A percentile compares a stretch with the other conserved stretches of the same genome.
Evolutionary conservation across 2,888 invertebrate species (phyloP).

Genomic region (Andrena praecox): DNA sequence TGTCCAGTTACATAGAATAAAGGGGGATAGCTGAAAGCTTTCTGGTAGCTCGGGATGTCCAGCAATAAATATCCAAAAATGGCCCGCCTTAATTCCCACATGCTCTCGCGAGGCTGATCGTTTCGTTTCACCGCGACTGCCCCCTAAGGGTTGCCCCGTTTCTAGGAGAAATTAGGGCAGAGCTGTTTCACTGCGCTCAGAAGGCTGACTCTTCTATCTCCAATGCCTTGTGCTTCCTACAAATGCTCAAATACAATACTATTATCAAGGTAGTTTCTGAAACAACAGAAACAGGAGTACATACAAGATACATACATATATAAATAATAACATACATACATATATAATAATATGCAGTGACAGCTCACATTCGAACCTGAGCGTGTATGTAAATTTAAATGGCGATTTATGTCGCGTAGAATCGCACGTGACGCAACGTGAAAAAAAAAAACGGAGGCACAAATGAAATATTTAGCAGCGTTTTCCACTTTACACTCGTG

Average conservation of each 20-base stretch:
- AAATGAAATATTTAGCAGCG: slow-evolving; percentile 20
- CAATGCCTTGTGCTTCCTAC: not conserved
- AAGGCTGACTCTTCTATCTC: slow-evolving; percentile 27
- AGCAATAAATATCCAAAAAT: slow-evolving; percentile 53
- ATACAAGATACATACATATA: too few species aligned
- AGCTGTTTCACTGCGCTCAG: slow-evolving; percentile 15
- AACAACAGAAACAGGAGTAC: too few species aligned
- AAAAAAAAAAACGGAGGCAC: not conserved
- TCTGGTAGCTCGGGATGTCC: not conserved
- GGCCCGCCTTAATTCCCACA: slow-evolving; percentile 49
- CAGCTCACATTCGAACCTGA: too few species aligned
- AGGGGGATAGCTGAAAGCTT: slow-evolving; percentile 4
- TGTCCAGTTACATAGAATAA: not conserved
- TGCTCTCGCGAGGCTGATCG: slow-evolving; percentile 39
- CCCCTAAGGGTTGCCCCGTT: slow-evolving; percentile 34
- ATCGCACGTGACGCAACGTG: not conserved
- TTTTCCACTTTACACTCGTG: not conserved
- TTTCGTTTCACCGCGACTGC: slow-evolving; percentile 20
- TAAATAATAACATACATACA: too few species aligned
- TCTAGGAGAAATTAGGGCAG: slow-evolving; percentile 49
- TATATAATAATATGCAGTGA: too few species aligned
- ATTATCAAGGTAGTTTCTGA: too few species aligned
- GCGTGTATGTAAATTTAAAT: too few species aligned
- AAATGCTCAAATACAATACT: too few species aligned
- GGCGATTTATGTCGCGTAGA: not conserved